Conservation (phyloP, 2,888 invertebrate genomes). For the Diarsia brunnea region DNA sequence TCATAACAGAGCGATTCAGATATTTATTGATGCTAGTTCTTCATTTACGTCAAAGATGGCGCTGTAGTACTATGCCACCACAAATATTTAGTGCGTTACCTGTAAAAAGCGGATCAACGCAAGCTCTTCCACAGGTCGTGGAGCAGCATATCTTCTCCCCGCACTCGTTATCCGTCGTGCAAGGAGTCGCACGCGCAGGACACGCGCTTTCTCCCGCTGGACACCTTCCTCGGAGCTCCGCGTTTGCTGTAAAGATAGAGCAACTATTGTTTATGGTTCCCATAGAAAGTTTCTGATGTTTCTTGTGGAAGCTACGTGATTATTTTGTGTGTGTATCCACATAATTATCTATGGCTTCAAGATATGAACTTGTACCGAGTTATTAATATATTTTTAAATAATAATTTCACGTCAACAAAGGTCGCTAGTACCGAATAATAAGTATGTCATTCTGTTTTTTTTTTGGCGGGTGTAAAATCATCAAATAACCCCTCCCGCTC, state of each 20-base stretch:
- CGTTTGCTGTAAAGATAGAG: slow-evolving; percentile 77
- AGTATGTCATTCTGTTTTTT: background rate
- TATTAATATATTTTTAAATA: too few relatives aligned
- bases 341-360: background rate
- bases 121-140: slow-evolving; percentile 92
- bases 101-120: slow-evolving; percentile 91
- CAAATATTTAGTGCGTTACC: slow-evolving; percentile 80
- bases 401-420: too few relatives aligned
- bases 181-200: slow-evolving; percentile 91
- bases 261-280: background rate
- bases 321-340: background rate
- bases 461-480: too few relatives aligned
- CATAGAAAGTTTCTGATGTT: background rate
- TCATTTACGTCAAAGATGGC: background rate
- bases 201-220: slow-evolving; percentile 86
- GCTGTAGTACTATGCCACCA: background rate
- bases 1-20: background rate
- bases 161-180: slow-evolving; percentile 91
- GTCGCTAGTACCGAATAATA: too few relatives aligned
- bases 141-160: slow-evolving; percentile 92
- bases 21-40: background rate
- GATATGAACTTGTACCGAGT: background rate
- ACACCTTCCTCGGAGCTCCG: slow-evolving; percentile 87
- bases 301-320: background rate
- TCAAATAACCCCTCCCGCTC: too few relatives aligned